Percentiles rank a stretch among this genome's conserved stretches.
Conservation (phyloP, 2,113 vertebrate species). For the Sardina pilchardus region DNA sequence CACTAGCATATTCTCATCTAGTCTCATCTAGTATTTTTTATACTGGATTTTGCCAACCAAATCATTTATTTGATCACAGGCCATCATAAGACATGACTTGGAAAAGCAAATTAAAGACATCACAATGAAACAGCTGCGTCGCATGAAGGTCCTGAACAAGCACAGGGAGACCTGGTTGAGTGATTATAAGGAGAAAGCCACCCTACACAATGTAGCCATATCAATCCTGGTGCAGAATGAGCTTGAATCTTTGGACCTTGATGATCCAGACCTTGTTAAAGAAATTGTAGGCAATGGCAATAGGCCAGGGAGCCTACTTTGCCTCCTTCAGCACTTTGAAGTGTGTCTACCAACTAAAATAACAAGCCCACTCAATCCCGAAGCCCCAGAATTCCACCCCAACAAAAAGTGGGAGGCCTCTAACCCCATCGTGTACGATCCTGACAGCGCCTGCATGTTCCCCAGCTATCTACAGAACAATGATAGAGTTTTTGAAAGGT, state of each 20-base stretch:
- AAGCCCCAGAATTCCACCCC: conserved; percentile 64
- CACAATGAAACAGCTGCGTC: conserved; percentile 38
- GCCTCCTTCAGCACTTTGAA: conserved; percentile 70
- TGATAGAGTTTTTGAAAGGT: conserved; percentile 56
- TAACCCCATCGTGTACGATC: background rate
- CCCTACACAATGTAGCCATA: conserved; percentile 65
- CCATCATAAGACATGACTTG: conserved; percentile 64
- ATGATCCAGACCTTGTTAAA: conserved; percentile 53
- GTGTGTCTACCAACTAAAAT: conserved; percentile 66
- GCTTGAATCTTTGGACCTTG: conserved; percentile 40
- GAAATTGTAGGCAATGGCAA: conserved; percentile 63
- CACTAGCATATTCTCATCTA: background rate
- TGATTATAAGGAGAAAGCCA: conserved; percentile 62
- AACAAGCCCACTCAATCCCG: conserved; percentile 48
- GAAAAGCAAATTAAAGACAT: conserved; percentile 58
- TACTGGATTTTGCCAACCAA: background rate
- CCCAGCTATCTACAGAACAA: conserved; percentile 65
- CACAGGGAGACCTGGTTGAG: conserved; percentile 61
- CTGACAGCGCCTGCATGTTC: conserved; percentile 63
- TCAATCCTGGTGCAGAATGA: conserved; percentile 63
- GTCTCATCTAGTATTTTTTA: background rate
- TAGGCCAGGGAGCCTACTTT: conserved; percentile 64
- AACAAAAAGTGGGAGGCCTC: conserved; percentile 45
- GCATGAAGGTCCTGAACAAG: conserved; percentile 49
- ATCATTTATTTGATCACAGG: conserved; percentile 42